A percentile compares a stretch with the other conserved stretches of the same genome.
Conservation (phyloP, 2,888 invertebrate genomes). For the Tipula confusa region DNA sequence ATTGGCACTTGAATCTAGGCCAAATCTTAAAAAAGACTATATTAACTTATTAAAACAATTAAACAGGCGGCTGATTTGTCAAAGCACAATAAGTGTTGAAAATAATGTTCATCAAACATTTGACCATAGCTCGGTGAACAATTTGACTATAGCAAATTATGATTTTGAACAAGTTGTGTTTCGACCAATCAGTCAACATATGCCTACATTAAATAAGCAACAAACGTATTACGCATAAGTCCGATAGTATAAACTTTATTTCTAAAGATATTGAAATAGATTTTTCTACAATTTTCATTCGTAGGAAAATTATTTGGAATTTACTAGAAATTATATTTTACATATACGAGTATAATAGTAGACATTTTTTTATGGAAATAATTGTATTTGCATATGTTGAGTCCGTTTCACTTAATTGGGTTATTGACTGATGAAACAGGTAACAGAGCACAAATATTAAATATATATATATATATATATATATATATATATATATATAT, state of each 20-base stretch:
- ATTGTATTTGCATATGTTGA: background rate
- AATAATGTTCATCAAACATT: no score
- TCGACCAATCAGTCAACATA: background rate
- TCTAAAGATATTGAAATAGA: background rate
- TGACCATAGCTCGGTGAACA: background rate
- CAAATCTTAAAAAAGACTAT: background rate
- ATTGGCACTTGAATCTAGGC: background rate
- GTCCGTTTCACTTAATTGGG: background rate
- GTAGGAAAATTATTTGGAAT: background rate
- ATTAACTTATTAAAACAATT: background rate
- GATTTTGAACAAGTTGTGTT: background rate
- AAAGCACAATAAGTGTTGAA: background rate
- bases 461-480: no score
- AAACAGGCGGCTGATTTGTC: background rate
- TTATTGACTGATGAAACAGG: background rate
- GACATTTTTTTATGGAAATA: no score
- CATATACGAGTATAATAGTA: no score
- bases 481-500: no score
- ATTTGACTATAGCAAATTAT: background rate
- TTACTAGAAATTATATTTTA: background rate
- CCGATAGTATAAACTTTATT: background rate
- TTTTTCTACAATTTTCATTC: background rate
- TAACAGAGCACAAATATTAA: background rate
- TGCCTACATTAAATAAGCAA: background rate
- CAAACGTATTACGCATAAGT: background rate